These are phyloP conservation scores for Tillus elongatus DNA, from an alignment of 2,888 invertebrate species.

Conservation along the genomic window DNA sequence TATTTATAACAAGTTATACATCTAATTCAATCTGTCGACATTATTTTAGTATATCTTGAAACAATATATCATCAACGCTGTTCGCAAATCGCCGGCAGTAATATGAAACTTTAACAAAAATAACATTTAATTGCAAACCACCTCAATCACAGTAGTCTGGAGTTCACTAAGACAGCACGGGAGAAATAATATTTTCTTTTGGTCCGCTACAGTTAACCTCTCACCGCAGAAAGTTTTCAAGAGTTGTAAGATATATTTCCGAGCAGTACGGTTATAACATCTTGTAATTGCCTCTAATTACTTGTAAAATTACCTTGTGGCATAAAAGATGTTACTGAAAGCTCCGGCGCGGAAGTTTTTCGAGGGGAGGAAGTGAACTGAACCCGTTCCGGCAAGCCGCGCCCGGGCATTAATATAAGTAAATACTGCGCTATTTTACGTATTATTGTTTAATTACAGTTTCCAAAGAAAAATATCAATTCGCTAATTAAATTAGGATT, in stretches of 20 bases:
- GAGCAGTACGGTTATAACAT: constrained; percentile 42
- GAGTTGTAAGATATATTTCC: constrained; percentile 38
- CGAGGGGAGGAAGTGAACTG: constrained; percentile 27
- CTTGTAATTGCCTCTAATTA: constrained; percentile 46
- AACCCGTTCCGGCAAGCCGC: constrained; percentile 28
- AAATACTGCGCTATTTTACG: constrained; percentile 30
- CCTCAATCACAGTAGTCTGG: too few species aligned
- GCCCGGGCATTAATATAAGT: constrained; percentile 22
- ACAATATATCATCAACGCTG: too few species aligned
- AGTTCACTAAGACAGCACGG: too few species aligned
- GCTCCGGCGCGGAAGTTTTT: constrained; percentile 35
- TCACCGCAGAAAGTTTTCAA: constrained; percentile 31
- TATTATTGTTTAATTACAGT: constrained; percentile 42
- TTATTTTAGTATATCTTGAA: too few species aligned
- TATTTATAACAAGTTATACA: too few species aligned
- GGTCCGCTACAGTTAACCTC: too few species aligned
- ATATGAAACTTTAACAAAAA: too few species aligned
- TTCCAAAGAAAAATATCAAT: constrained; percentile 37
- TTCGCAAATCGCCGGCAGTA: too few species aligned
- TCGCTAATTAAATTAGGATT: constrained; percentile 37
- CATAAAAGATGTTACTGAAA: constrained; percentile 40
- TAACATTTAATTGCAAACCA: too few species aligned
- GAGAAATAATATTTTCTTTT: too few species aligned
- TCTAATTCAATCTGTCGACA: too few species aligned
- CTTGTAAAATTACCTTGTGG: constrained; percentile 47